These are phyloP conservation scores for Zaprionus ornatus DNA, from an alignment of 1,140 invertebrate genomes.

Conservation along the genomic window DNA sequence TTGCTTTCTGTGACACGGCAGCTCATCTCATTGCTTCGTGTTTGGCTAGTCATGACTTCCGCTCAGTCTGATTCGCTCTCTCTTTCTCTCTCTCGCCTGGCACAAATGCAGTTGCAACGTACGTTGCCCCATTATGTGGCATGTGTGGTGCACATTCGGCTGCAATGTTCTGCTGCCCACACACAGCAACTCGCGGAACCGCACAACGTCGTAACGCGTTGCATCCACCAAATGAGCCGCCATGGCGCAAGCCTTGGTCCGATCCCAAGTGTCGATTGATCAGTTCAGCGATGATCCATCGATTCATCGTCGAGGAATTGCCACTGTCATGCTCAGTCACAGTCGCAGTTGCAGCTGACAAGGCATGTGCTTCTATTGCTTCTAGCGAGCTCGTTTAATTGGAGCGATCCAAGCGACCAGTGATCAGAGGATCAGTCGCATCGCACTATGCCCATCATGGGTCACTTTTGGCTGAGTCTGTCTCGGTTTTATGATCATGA, in stretches of 20 bases:
- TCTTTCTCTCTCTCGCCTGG: slow-evolving; percentile 6
- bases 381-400: neutral
- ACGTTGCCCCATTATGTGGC: slow-evolving; percentile 73
- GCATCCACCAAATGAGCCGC: slow-evolving; percentile 40
- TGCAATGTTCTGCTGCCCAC: slow-evolving; percentile 73
- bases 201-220: neutral
- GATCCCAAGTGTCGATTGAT: slow-evolving; percentile 35
- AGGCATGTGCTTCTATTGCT: neutral
- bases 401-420: neutral
- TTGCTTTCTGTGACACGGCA: slow-evolving; percentile 51
- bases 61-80: slow-evolving; percentile 46
- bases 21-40: slow-evolving; percentile 72
- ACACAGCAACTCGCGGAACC: slow-evolving; percentile 31
- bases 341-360: neutral
- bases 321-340: slow-evolving; percentile 4
- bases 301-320: slow-evolving; percentile 10
- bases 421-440: neutral
- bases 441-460: neutral
- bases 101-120: slow-evolving; percentile 43
- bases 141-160: slow-evolving; percentile 63
- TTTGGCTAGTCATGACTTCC: slow-evolving; percentile 81
- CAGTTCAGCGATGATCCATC: slow-evolving; percentile 27
- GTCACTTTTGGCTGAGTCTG: neutral
- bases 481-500: neutral
- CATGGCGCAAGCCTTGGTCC: slow-evolving; percentile 8